Base-by-base conservation (phyloP, 2,113 vertebrate species). In the Acinonyx jubatus region DNA sequence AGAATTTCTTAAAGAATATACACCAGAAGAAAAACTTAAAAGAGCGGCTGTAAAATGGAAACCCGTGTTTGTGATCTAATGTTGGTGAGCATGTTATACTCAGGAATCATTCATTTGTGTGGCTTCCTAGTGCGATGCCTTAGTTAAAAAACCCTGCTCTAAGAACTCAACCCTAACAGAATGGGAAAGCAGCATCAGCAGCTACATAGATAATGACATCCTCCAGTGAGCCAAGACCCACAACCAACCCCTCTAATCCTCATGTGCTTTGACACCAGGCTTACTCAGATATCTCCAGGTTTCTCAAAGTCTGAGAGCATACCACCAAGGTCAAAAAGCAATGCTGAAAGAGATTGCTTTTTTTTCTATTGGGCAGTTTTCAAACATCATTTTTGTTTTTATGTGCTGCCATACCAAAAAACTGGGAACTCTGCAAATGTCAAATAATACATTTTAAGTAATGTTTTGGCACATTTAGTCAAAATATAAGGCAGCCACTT, bases 371-470 rank as follows among this genome's bases (percentile, higher is more conserved):
- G 27, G 21, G 19, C n/a, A 89, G 68, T 82, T 96, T 90, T 4
- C 27, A 96, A 86, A 36, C 48, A 27, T n/a, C n/a, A 36, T 73
- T 98, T 88, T 66, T 94, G 41, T 21, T 96, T 96, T 93, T 41
- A 90, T 50, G 84, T n/a, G 68, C 13, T 87, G 29, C 5, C 41
- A 86, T 31, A 69, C 11, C 7, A 16, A 95, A 95, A 95, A 80
- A n/a, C 36, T 2, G 16, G 36, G 50, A 92, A 78, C 23, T 81
- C 48, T 0, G 2, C 79, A 88, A 91, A 55, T 82, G 84, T 45
- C 69, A 57, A 82, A 73, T 41, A 89, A 55, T 36, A 78, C 14
- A 89, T 78, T 92, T 82, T 79, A 85, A 89, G 29, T 92, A 85
- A 23, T 25, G 29, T 38, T 87, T 82, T 61, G 71, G n/a, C 21